Conservation (phyloP, 2,113 vertebrate species). For the Sterna hirundo region DNA sequence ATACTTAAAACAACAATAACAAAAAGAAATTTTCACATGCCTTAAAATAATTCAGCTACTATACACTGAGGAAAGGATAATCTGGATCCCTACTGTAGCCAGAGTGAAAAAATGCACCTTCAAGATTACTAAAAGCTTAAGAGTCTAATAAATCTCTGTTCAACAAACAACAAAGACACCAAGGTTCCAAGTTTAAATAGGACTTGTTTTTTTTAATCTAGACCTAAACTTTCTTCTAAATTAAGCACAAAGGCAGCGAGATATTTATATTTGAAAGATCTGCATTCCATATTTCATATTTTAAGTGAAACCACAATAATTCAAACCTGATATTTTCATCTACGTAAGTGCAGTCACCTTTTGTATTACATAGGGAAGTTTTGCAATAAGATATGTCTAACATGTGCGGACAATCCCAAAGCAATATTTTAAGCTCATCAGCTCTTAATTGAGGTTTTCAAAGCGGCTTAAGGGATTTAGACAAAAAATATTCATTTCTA, state of each 20-base stretch:
- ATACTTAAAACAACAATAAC: neutral
- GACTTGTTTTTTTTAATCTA: neutral
- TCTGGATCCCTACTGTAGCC: neutral
- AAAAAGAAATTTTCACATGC: neutral
- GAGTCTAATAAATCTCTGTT: neutral
- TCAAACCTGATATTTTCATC: neutral
- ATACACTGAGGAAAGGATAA: neutral
- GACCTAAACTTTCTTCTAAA: neutral
- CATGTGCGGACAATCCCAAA: neutral
- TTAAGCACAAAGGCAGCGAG: neutral
- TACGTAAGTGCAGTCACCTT: neutral
- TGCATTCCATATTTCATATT: neutral
- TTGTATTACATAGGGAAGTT: neutral
- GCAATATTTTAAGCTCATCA: constrained; percentile 18
- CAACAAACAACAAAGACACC: neutral
- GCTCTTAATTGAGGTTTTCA: constrained; percentile 35
- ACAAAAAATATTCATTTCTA: constrained; percentile 16
- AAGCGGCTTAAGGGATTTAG: neutral
- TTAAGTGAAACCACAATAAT: neutral
- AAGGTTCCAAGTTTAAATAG: neutral
- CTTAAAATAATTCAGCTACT: neutral
- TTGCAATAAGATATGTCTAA: neutral
- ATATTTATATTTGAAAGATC: neutral
- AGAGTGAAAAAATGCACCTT: neutral
- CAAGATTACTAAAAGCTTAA: neutral